These are phyloP conservation scores for Monopis laevigella DNA, from an alignment of 2,888 invertebrate species.

Conservation along the genomic window DNA sequence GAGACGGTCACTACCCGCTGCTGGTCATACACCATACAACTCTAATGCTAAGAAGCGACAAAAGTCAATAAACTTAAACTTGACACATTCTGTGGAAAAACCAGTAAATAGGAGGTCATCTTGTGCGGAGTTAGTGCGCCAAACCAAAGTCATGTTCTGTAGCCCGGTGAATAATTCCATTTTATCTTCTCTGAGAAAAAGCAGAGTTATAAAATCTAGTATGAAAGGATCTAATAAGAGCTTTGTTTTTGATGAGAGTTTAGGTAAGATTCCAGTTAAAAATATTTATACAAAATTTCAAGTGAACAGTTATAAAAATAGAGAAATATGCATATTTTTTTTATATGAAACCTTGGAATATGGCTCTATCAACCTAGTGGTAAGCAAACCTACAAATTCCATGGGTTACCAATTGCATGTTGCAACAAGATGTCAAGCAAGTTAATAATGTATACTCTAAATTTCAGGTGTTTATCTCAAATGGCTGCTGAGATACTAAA, in stretches of 20 bases:
- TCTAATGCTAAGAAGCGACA: constrained; percentile 13
- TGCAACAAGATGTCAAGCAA: no score
- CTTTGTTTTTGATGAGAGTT: constrained; percentile 45
- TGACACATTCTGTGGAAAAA: constrained; percentile 27
- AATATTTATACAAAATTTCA: no score
- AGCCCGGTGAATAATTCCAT: constrained; percentile 42
- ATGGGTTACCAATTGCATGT: no score
- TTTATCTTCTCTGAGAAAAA: constrained; percentile 31
- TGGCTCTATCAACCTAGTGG: no score
- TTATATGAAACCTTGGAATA: no score
- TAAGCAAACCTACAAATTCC: no score
- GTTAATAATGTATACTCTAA: no score
- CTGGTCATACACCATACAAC: constrained; percentile 48
- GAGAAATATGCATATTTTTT: no score
- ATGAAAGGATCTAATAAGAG: constrained; percentile 59
- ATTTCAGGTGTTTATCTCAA: no score
- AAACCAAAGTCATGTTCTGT: constrained; percentile 53
- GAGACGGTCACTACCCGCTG: constrained; percentile 30
- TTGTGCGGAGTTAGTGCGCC: constrained; percentile 25
- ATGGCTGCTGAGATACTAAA: no score
- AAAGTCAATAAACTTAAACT: constrained; percentile 18
- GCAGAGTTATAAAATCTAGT: constrained; percentile 53
- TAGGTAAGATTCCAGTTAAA: no score
- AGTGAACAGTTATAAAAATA: no score
- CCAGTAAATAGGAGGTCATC: constrained; percentile 23